Base-by-base conservation (phyloP, 2,888 invertebrate species). In the Drosophila pegasa region DNA sequence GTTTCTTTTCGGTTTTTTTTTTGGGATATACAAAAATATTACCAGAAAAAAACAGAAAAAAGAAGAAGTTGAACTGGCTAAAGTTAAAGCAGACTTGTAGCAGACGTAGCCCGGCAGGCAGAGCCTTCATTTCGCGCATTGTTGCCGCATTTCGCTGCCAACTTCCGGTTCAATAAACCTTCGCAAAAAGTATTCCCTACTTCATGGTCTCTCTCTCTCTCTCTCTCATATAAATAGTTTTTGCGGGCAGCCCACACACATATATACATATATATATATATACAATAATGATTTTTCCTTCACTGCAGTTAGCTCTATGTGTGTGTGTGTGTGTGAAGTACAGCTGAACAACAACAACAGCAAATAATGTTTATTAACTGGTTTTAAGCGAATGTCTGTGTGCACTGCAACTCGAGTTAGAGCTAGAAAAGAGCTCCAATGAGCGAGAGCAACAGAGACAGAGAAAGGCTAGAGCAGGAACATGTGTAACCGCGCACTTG, bases 121-220 rank as follows among this genome's bases (percentile, higher is more conserved):
- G 58, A 27, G 55, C 33, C 50, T 47, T 52, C 75, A 51, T 64
- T 57, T 54, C 63, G 61, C 45, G 86, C 82, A 67, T 67, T 81
- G 80, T 86, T 88, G 72, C 88, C 86, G 37, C 88, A 79, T 75
- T 82, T 86, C 80, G 82, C 76, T 68, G 80, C 59, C 83, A 82
- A 82, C 87, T 81, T 81, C 79, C 83, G 86, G 81, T 88, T 81
- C 81, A 81, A 81, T 81, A 88, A 81, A 82, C 81, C 88, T 86
- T 60, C 68, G 83, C 83, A 63, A 82, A 87, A 81, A 86, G 58
- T 78, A 69, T 86, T 65, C 71, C 67, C 45, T 29, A 27, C 10
- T n/a, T n/a, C n/a, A n/a, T n/a, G n/a, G n/a, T n/a, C 5, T 16
- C 16, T 2, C n/a, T 12, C 43, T 9, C 43, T 41, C 41, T 14